Evolutionary conservation across 2,888 invertebrate species (phyloP).

Genomic region (Yponomeuta plumbellus): DNA sequence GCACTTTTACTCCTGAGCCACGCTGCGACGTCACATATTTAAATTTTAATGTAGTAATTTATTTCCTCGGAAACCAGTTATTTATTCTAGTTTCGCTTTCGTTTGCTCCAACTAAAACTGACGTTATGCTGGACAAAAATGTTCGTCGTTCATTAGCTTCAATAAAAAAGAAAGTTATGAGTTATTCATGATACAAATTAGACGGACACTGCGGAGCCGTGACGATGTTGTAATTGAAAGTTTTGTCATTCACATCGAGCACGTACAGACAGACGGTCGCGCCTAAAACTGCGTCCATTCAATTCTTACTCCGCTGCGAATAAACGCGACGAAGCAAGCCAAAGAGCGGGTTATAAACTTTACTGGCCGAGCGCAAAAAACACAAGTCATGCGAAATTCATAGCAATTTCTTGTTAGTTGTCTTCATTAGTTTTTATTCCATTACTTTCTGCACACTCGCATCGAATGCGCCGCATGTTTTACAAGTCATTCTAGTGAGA

Average conservation of each 20-base stretch:
- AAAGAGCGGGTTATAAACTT: not conserved
- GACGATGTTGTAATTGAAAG: constrained; percentile 7
- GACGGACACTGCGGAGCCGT: not conserved
- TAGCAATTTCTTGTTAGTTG: not conserved
- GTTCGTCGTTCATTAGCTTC: constrained; percentile 5
- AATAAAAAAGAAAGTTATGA: constrained; percentile 15
- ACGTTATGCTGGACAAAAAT: constrained; percentile 2
- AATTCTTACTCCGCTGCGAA: not conserved
- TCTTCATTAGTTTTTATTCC: not conserved
- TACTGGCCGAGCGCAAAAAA: not conserved
- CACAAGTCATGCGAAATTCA: constrained; percentile 1
- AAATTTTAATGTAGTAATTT: constrained; percentile 2
- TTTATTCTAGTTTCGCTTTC: constrained; percentile 15
- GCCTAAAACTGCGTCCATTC: not conserved
- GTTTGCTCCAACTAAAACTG: not conserved
- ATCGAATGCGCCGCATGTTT: not conserved
- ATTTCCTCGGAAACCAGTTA: constrained; percentile 6
- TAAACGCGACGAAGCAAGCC: not conserved
- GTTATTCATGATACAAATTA: constrained; percentile 12
- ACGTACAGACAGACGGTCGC: not conserved
- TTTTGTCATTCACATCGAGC: not conserved
- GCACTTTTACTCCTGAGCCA: constrained; percentile 13
- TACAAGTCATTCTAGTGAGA: not conserved
- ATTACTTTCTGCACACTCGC: not conserved
- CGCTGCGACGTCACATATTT: constrained; percentile 3